Evolutionary conservation across 2,113 vertebrate species (phyloP).

Genomic region (Gila orcuttii): DNA sequence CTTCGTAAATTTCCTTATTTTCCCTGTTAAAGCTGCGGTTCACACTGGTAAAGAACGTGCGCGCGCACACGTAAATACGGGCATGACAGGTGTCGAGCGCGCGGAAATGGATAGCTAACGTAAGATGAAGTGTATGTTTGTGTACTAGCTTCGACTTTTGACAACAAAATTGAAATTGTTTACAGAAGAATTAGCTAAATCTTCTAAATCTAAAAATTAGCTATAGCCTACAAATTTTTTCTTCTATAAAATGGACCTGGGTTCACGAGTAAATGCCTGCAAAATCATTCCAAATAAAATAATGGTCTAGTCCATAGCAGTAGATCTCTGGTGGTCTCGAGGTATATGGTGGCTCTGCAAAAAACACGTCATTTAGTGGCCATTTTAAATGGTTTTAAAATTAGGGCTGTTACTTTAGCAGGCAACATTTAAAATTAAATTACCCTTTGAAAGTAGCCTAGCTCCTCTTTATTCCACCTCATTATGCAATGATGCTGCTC

Average conservation of each 20-base stretch:
- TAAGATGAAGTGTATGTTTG: conserved; percentile 32
- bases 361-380: conserved; percentile 2
- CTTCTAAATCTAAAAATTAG: too few species aligned
- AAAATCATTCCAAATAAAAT: conserved; percentile 1
- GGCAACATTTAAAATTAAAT: conserved; percentile 15
- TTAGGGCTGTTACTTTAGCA: neutral
- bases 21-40: conserved; percentile 60
- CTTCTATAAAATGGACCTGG: too few species aligned
- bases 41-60: conserved; percentile 62
- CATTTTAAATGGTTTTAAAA: conserved; percentile 20
- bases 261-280: neutral
- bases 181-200: neutral
- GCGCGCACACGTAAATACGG: conserved; percentile 58
- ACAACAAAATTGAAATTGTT: neutral
- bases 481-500: neutral
- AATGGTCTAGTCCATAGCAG: neutral
- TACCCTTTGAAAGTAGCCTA: conserved; percentile 14
- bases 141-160: neutral
- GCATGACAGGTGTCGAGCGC: conserved; percentile 74
- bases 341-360: neutral
- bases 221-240: too few species aligned
- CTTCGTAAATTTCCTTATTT: conserved; percentile 69
- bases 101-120: conserved; percentile 59
- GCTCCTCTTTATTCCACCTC: neutral
- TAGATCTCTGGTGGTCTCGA: neutral